Base-by-base conservation (phyloP, 2,888 invertebrate species). In the Orgyia antiqua region DNA sequence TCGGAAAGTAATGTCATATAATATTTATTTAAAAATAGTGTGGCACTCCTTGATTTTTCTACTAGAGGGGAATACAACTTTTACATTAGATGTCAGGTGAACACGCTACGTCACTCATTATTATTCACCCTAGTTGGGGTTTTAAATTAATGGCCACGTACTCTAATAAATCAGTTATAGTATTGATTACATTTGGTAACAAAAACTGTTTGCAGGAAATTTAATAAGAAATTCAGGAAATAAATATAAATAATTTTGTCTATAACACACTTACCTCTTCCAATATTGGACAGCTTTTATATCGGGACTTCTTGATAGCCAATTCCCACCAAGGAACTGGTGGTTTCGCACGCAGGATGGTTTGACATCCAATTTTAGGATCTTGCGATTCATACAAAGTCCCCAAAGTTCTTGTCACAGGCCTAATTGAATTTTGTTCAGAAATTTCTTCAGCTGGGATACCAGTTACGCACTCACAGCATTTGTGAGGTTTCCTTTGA, bases 291-390 rank as follows among this genome's bases (percentile, higher is more conserved):
- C 95, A 95, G 58, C 94, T 94, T 58, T 93, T 90, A 49, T 95
- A 92, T 44, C 94, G 90, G 55, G 91, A 91, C 47, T 93, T 91
- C 52, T 91, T 90, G 28, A 94, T 93, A 21, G 95, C 95, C 53
- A 95, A 74, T 75, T 95, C 95, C 92, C 94, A 95, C 95, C 95
- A 95, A 0, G 95, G 95, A 41, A 95, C 89, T 34, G 90, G 88
- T 15, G 93, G 92, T 55, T 91, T 91, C 34, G 89, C 87, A 18
- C 91, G 76, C 27, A 91, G 70, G 20, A 90, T 90, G 2, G 91
- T 90, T 70, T 90, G 90, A 50, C 89, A 90, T 18, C 91, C 91
- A 37, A 91, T 87, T 70, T 91, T 89, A n/a, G 90, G 88, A 63
- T 92, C 91, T 64, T 89, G 82, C 35, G 86, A 68, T 64, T 87